Evolutionary conservation across 64 coral and sea anemone genomes (phyloP).

Genomic region (Stichodactyla helianthus): DNA sequence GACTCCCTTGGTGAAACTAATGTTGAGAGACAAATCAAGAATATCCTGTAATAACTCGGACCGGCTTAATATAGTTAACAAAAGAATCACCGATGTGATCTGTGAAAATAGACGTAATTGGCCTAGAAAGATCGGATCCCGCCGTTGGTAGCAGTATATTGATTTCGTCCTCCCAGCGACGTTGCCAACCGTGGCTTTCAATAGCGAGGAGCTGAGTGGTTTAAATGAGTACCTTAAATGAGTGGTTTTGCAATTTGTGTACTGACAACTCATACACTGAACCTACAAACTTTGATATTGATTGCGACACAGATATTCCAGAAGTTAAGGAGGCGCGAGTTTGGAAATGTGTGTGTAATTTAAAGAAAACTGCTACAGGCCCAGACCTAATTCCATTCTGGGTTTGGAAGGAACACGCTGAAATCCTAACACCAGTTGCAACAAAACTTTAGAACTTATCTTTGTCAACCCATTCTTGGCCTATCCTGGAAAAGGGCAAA

Average conservation of each 20-base stretch:
- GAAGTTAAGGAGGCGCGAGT: constrained; percentile 43
- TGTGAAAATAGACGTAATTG: constrained; percentile 32
- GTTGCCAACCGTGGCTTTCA: constrained; percentile 19
- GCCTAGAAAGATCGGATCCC: background rate
- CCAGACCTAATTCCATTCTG: constrained; percentile 48
- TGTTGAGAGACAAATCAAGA: constrained; percentile 40
- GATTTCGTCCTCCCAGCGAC: constrained; percentile 37
- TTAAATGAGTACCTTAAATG: constrained; percentile 66
- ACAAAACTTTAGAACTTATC: constrained; percentile 60
- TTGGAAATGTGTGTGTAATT: constrained; percentile 36
- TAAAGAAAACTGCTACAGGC: constrained; percentile 56
- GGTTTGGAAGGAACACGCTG: constrained; percentile 64
- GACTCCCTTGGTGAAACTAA: constrained; percentile 31
- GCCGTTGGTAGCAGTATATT: constrained; percentile 46
- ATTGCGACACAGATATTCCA: constrained; percentile 19
- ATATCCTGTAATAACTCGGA: constrained; percentile 14
- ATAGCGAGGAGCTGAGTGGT: constrained; percentile 25
- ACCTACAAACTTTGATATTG: constrained; percentile 41
- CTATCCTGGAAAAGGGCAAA: constrained; percentile 59
- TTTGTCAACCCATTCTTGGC: constrained; percentile 46
- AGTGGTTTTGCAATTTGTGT: constrained; percentile 29
- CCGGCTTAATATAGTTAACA: constrained; percentile 21
- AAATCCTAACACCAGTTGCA: constrained; percentile 42
- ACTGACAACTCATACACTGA: constrained; percentile 40
- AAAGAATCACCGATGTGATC: constrained; percentile 34